Evolutionary conservation across 2,888 invertebrate species (phyloP).

Genomic region (Spodoptera littoralis): DNA sequence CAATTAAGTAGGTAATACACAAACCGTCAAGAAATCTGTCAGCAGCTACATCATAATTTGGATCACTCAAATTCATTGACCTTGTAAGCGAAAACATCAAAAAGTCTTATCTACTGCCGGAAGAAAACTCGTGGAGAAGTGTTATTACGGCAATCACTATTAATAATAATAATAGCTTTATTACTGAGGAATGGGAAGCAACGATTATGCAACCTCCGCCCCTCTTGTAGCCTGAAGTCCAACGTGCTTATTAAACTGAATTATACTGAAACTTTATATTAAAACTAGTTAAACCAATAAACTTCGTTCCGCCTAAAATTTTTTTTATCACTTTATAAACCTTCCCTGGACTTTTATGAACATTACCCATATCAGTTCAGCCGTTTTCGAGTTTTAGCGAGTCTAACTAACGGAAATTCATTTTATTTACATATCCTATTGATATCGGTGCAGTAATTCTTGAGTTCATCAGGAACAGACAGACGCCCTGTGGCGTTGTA

Average conservation of each 20-base stretch:
- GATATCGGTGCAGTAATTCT: no score
- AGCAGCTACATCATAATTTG: no score
- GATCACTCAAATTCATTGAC: constrained; percentile 1
- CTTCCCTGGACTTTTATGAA: no score
- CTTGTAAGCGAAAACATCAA: constrained; percentile 6
- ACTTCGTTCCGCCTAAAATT: no score
- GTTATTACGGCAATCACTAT: constrained; percentile 32
- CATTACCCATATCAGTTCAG: no score
- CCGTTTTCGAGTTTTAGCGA: no score
- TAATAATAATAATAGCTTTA: constrained; percentile 36
- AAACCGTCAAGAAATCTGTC: not conserved
- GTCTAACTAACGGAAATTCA: no score
- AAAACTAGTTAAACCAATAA: constrained; percentile 5
- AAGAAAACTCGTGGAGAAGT: constrained; percentile 22
- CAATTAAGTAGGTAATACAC: constrained; percentile 12
- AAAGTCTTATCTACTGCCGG: constrained; percentile 10
- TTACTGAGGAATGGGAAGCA: constrained; percentile 17
- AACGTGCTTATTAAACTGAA: constrained; percentile 17
- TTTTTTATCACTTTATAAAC: constrained; percentile 2
- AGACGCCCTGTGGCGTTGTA: no score
- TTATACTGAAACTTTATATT: constrained; percentile 15
- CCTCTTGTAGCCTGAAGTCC: constrained; percentile 9
- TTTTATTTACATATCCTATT: no score
- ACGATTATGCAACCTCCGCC: constrained; percentile 21
- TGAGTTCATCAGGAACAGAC: no score